Evolutionary conservation across 2,888 invertebrate genomes (phyloP).

Genomic region (Podotricha telesiphe): DNA sequence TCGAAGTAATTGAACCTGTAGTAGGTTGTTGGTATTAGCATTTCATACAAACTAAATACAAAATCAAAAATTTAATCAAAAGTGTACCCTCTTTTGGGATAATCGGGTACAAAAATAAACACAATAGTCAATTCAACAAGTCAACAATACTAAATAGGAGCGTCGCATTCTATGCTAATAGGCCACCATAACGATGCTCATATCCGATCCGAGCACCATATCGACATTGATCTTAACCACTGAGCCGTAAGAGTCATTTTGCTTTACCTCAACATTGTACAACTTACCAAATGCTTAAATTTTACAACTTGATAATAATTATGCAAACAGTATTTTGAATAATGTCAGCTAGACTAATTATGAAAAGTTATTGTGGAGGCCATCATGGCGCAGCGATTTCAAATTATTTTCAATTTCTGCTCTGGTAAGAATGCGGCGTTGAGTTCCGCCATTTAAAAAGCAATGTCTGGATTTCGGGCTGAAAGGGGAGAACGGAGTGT

Average conservation of each 20-base stretch:
- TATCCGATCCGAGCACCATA: slow-evolving; percentile 25
- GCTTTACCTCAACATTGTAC: background rate
- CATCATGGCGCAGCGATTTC: too few species aligned
- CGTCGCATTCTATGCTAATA: slow-evolving; percentile 58
- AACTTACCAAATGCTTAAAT: slow-evolving; percentile 1
- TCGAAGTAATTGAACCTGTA: too few species aligned
- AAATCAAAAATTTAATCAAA: background rate
- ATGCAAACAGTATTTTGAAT: background rate
- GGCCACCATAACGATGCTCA: slow-evolving; percentile 29
- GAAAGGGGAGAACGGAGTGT: too few species aligned
- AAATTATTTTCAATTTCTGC: too few species aligned
- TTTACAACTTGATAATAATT: slow-evolving; percentile 8
- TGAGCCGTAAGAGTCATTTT: slow-evolving; percentile 12
- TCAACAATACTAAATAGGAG: slow-evolving; percentile 40
- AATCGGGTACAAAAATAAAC: slow-evolving; percentile 5
- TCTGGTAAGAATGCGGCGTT: too few species aligned
- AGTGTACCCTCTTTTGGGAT: background rate
- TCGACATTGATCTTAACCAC: slow-evolving; percentile 11
- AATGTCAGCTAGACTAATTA: background rate
- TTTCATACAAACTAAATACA: background rate
- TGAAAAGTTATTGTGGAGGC: too few species aligned
- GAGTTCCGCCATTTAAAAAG: too few species aligned
- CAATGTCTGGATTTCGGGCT: too few species aligned
- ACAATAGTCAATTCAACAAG: slow-evolving; percentile 39
- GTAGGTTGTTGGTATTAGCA: too few species aligned